A percentile compares a stretch with the other conserved stretches of the same genome.
phyloP scores from a whole-genome alignment of 1,140 invertebrate genomes.

The Atopsyche davidsoni region DNA sequence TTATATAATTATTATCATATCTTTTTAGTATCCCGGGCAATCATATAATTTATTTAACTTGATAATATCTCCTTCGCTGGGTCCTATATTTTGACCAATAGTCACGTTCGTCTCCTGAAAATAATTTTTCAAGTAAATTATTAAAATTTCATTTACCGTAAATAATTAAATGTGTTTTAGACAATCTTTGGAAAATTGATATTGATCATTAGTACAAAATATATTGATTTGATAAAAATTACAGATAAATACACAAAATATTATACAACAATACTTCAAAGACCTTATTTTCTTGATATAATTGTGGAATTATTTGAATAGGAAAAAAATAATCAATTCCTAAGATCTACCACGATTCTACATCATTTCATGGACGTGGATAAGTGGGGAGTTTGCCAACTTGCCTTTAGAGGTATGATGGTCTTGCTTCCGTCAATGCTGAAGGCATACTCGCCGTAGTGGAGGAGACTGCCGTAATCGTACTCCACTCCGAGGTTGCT shows the following conservation, averaged over 20 bases:
- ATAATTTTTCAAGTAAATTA: not conserved
- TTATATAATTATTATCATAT: not conserved
- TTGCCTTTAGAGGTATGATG: conserved; percentile 54
- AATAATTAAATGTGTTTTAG: conserved; percentile 1
- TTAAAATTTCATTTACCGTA: not conserved
- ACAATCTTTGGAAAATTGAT: not conserved
- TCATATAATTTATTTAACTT: conserved; percentile 16
- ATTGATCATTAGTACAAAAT: not conserved
- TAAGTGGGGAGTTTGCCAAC: no score
- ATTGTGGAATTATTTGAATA: not conserved
- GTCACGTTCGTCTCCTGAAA: conserved; percentile 8
- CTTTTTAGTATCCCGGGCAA: conserved; percentile 12
- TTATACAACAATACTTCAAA: not conserved
- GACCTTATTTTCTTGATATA: not conserved
- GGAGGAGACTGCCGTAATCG: conserved; percentile 68
- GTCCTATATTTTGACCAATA: conserved; percentile 13
- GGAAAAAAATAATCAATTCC: no score
- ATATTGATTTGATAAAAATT: not conserved
- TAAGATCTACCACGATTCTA: no score
- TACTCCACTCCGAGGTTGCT: conserved; percentile 58
- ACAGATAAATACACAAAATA: not conserved
- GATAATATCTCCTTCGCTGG: conserved; percentile 9
- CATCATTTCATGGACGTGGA: no score
- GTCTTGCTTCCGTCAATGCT: conserved; percentile 58
- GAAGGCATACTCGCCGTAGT: conserved; percentile 63